phyloP scores from a whole-genome alignment of 2,113 vertebrate genomes.

The Herpetotheres cachinnans region DNA sequence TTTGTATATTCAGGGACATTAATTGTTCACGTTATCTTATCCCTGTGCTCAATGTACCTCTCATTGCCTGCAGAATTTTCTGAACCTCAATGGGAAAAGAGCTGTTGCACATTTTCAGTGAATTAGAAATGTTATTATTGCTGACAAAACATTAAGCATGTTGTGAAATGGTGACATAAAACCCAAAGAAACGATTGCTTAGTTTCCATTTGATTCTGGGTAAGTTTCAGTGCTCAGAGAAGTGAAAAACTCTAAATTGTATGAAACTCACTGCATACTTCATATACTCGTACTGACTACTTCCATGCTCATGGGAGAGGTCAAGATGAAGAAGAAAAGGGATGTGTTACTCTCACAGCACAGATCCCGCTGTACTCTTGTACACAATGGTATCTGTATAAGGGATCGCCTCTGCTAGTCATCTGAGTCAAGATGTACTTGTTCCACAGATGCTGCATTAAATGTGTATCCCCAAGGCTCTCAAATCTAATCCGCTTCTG shows the following conservation, averaged over 20 bases:
- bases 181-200: background rate
- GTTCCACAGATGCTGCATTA: background rate
- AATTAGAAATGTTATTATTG: slow-evolving; percentile 38
- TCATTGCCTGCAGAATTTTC: slow-evolving; percentile 14
- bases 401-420: background rate
- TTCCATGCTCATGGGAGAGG: background rate
- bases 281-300: background rate
- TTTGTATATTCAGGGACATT: slow-evolving; percentile 4
- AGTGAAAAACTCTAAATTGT: background rate
- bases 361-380: background rate
- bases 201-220: background rate
- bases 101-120: background rate
- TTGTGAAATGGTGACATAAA: slow-evolving; percentile 30
- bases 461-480: background rate
- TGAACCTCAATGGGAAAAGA: slow-evolving; percentile 25
- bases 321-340: background rate
- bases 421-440: background rate
- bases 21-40: background rate
- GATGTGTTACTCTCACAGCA: background rate
- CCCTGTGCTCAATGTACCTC: background rate
- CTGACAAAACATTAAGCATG: background rate
- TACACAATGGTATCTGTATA: accelerated
- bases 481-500: background rate
- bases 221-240: background rate
- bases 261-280: background rate